A percentile compares a stretch with the other conserved stretches of the same genome.
phyloP scores from a whole-genome alignment of 2,888 invertebrate genomes.

The Eulithis testata region DNA sequence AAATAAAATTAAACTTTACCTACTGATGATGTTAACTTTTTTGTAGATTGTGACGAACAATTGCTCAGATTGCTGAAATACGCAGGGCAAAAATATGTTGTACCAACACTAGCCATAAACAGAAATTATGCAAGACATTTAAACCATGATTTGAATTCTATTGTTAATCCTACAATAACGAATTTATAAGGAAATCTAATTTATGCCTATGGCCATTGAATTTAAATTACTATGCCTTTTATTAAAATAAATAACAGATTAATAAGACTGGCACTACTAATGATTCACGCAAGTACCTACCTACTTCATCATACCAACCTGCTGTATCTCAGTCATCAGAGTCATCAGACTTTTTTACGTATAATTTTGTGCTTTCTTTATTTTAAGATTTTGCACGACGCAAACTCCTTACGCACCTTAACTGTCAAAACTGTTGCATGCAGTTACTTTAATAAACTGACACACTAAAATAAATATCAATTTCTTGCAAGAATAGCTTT shows the following conservation, averaged over 20 bases:
- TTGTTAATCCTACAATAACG: slow-evolving; percentile 35
- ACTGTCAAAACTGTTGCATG: not conserved
- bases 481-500: not conserved
- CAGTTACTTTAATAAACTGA: not conserved
- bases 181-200: slow-evolving; percentile 36
- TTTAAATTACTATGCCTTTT: slow-evolving; percentile 44
- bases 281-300: slow-evolving; percentile 43
- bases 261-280: slow-evolving; percentile 37
- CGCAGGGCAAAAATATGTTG: not conserved
- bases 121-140: slow-evolving; percentile 18
- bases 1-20: no score
- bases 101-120: not conserved
- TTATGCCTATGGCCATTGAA: slow-evolving; percentile 45
- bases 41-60: not conserved
- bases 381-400: not conserved
- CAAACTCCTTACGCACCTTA: not conserved
- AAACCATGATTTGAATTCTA: slow-evolving; percentile 30
- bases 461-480: not conserved
- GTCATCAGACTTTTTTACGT: not conserved
- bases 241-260: slow-evolving; percentile 48
- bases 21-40: not conserved
- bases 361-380: not conserved
- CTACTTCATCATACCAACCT: not conserved
- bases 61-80: not conserved
- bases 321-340: no score